Evolutionary conservation across 2,113 vertebrate genomes (phyloP), one percentile per base, ranked within the genome.

Genomic region (Lucifuga dentata): DNA sequence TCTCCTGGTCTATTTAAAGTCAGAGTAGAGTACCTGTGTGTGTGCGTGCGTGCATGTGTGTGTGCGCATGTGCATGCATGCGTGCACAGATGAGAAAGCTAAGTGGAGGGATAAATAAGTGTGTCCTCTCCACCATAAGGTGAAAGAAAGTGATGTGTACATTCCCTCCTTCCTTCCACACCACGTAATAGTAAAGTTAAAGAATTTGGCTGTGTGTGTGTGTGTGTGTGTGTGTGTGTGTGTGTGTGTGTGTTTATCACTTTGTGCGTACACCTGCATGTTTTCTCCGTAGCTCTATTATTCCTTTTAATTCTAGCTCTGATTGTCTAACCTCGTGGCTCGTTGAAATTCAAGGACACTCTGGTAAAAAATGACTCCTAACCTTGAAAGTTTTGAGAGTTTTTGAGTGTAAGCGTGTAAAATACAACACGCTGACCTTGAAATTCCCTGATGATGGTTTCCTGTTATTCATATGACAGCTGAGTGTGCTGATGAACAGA

Each of bases 91-190:
- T 3, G 13, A n/a, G 44, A 68, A 45, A 73, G 81, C 58, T 69
- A 76, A 82, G 77, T 17, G 1, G 3, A 46, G 24, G n/a, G 44
- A 60, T 79, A 68, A 46, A 85, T 65, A 76, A 63, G 59, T 68
- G 68, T 86, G 77, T 85, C 77, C 72, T 78, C 60, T 73, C 65
- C 68, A 80, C 70, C 68, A 71, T 58, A 49, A 36, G 73, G 69
- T 68, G 75, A 83, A 71, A 68, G n/a, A 50, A 36, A 76, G 71
- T 32, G 61, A 76, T 60, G 73, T 52, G 69, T 55, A 41, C 24
- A 5, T 50, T 65, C 67, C 66, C 62, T 56, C 58, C 57, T 63
- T 55, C 65, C 33, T 60, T 21, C 41, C 63, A 46, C 38, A 51
- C 32, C 15, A 20, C 46, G 66, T 55, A 72, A 83, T 78, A 59